Base-by-base conservation (phyloP, 2,797 vertebrate genomes). In the Chromobotia macracanthus region DNA sequence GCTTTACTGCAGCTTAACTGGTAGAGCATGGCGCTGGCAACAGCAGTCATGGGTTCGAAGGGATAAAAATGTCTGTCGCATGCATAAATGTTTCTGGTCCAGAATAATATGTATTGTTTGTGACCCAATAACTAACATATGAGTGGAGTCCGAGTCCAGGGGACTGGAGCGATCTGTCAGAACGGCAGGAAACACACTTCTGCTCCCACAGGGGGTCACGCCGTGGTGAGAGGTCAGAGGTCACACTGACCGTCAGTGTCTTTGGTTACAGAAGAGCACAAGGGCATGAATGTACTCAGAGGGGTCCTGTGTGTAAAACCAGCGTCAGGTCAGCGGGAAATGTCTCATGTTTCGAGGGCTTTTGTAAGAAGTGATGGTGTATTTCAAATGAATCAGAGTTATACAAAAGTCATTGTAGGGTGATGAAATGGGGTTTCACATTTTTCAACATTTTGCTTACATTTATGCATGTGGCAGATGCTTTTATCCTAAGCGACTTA, bases 241-340 rank as follows among this genome's bases (percentile, higher is more conserved):
- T 81, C 65, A 81, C 23, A 65, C 64, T 80, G 78, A 70, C 60
- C 60, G 31, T 72, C 60, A 80, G 68, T 74, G 68, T 84, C 73
- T 84, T 73, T n/a, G 75, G 77, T 82, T 84, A 67, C 72, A 72
- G 51, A n/a, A 58, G 70, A 55, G 75, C 67, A 56, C 61, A 80
- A 69, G 23, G 55, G 74, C 41, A 64, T 3, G 60, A 74, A 41
- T 63, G 56, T 50, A 18, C 28, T 51, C 50, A 8, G 50, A 23
- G 51, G 50, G 48, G 56, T 3, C 53, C 25, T 48, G 38, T 72
- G 28, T 23, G 41, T 68, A 61, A 53, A 71, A 46, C 19, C n/a
- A 21, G 65, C 56, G 58, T 74, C 23, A 64, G 23, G 72, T 65
- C 79, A 51, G 72, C 66, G 80, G 75, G 83, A 85, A 85, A 80